Base-by-base conservation (phyloP, 2,113 vertebrate genomes). In the Ictalurus punctatus region DNA sequence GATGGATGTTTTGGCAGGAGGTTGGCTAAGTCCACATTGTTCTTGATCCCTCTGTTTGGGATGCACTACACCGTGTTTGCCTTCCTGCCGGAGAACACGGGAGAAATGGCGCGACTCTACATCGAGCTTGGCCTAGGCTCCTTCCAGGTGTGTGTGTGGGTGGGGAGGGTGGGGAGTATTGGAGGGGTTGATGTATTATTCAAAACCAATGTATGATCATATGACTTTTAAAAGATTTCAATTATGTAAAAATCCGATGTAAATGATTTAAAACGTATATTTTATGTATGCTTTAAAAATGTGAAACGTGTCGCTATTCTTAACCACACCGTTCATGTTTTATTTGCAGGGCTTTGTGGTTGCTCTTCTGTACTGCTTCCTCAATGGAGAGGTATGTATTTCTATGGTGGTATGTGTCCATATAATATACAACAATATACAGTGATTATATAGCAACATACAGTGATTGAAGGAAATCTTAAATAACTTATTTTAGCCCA, bases 301-400 rank as follows among this genome's bases (percentile, higher is more conserved):
- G 14, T 48, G 27, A 71, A 30, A 17, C n/a, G 37, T 48, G 6
- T 54, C 37, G 44, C 19, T 13, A 71, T 54, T 3, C 69, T 85
- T 44, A 1, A 9, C 4, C 27, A 12, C 30, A 19, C n/a, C 30
- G 27, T 40, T 76, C 7, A 40, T 14, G 16, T 86, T 82, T 91
- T 34, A 27, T 93, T 96, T 96, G 34, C 91, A 99, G 98, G 98
- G 98, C 48, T 97, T 99, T 92, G 96, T 97, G 58, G 98, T 99
- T 89, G 98, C 98, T 1, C 86, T 99, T n/a, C 97, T 99, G 84
- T 99, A 99, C 94, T 99, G 98, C 92, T 99, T 99, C 95, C 97
- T 99, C 93, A 99, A 99, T 1, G 96, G 97, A 84, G 98, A 99
- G 96, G 98, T 99, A 92, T 94, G 97, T 94, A 21, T 54, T 71